Conservation (phyloP, 2,797 vertebrate species). For the Hapalemur alaotrensis region DNA sequence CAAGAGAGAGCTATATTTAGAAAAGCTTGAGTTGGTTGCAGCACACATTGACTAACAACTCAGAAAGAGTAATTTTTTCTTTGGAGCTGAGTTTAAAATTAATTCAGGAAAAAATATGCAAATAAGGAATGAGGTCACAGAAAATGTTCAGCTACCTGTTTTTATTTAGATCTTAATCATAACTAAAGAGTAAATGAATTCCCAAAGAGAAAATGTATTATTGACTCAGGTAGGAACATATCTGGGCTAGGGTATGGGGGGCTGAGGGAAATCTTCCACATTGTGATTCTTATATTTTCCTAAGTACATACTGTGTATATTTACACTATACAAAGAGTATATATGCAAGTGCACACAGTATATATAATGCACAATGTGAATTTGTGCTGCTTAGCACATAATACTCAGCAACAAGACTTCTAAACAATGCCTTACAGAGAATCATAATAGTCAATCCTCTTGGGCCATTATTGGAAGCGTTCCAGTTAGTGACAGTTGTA, state of each 20-base stretch:
- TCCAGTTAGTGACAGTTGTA: background rate
- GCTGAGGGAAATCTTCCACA: background rate
- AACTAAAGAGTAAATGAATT: background rate
- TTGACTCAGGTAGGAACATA: background rate
- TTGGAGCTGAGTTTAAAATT: background rate
- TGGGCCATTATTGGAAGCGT: background rate
- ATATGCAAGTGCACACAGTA: background rate
- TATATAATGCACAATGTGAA: background rate
- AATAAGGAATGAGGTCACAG: background rate
- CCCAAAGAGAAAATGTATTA: background rate
- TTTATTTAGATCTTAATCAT: background rate
- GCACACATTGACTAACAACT: background rate
- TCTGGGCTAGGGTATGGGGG: accelerated
- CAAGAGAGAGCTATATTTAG: background rate
- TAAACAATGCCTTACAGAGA: background rate
- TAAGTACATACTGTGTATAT: background rate
- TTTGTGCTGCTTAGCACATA: background rate
- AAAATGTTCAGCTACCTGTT: background rate
- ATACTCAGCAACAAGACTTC: background rate
- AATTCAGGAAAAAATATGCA: background rate
- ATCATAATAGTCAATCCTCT: background rate
- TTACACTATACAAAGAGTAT: background rate
- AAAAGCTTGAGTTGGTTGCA: background rate
- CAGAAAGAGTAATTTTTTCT: background rate
- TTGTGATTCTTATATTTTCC: background rate